Percentiles rank a stretch among this genome's conserved stretches.
Evolutionary conservation across 1,140 invertebrate species (phyloP).

Genomic region (Cherax destructor): DNA sequence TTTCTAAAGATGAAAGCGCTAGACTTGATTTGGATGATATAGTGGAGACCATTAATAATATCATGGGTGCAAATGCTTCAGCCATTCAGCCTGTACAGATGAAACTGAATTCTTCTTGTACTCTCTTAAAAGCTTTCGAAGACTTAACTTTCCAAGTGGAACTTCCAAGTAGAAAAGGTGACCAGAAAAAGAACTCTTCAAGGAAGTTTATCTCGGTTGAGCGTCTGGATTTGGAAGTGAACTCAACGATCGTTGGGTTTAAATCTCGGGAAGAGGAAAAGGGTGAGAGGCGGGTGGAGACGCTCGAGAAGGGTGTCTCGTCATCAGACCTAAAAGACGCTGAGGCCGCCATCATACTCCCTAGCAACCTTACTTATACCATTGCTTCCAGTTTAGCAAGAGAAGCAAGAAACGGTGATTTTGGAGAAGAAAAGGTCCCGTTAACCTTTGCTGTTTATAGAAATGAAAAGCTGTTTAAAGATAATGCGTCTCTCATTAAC

Average conservation of each 20-base stretch:
- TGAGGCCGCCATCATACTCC: constrained; percentile 64
- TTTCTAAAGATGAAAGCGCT: not conserved
- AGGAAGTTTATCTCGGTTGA: constrained; percentile 38
- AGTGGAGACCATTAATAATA: constrained; percentile 56
- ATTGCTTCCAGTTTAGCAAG: constrained; percentile 2
- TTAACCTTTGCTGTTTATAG: constrained; percentile 61
- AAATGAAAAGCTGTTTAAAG: constrained; percentile 65
- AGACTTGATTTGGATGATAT: constrained; percentile 42
- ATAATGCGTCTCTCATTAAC: not conserved
- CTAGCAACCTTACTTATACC: constrained; percentile 45
- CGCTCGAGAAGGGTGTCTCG: constrained; percentile 1
- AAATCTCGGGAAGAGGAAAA: constrained; percentile 2
- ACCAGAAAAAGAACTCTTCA: constrained; percentile 31
- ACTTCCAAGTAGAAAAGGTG: not conserved
- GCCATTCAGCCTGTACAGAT: constrained; percentile 35
- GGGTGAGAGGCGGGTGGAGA: not conserved
- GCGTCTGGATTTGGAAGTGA: constrained; percentile 33
- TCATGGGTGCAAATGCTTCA: constrained; percentile 34
- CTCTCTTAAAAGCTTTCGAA: constrained; percentile 63
- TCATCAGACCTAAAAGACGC: constrained; percentile 20
- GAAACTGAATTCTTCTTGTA: constrained; percentile 56
- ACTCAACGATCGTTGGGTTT: constrained; percentile 59
- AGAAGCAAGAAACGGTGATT: not conserved
- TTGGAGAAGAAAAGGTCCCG: constrained; percentile 10
- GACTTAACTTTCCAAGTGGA: constrained; percentile 50